Conservation (phyloP, 2,113 vertebrate genomes). For the Calidris pygmaea region DNA sequence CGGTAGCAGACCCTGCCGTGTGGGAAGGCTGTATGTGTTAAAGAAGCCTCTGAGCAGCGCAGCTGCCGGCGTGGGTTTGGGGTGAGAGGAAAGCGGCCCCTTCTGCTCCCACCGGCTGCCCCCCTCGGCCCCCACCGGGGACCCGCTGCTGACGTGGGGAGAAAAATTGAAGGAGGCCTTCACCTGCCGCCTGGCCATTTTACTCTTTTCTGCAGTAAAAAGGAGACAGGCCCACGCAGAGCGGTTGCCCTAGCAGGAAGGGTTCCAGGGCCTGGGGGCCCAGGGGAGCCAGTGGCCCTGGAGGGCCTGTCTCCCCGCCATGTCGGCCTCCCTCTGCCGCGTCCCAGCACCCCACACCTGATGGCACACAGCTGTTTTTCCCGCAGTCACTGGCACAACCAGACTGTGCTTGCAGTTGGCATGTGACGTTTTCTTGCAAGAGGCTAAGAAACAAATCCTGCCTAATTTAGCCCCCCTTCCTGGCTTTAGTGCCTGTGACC, state of each 20-base stretch:
- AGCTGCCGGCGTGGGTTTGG: not conserved
- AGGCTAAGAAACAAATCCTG: not conserved
- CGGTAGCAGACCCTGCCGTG: accelerated
- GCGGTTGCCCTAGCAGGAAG: too few species aligned
- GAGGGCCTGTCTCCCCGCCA: accelerated
- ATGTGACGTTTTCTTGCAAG: accelerated
- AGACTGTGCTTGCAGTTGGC: accelerated
- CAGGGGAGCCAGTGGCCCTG: not conserved
- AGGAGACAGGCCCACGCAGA: accelerated
- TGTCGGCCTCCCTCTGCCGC: accelerated
- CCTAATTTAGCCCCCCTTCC: accelerated
- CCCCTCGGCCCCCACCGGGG: not conserved
- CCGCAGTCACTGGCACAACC: accelerated
- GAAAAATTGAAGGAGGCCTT: too few species aligned
- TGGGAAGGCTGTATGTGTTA: not conserved
- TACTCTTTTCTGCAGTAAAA: too few species aligned
- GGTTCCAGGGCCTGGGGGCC: not conserved
- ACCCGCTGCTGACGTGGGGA: accelerated
- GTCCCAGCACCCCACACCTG: accelerated
- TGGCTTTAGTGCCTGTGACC: not conserved
- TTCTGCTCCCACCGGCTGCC: not conserved
- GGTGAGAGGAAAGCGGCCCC: not conserved
- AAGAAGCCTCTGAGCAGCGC: not conserved
- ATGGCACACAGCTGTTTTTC: accelerated
- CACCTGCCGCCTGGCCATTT: accelerated